These are phyloP conservation scores for Lissonota sp. DNA, from an alignment of 2,888 invertebrate species.

Conservation along the genomic window DNA sequence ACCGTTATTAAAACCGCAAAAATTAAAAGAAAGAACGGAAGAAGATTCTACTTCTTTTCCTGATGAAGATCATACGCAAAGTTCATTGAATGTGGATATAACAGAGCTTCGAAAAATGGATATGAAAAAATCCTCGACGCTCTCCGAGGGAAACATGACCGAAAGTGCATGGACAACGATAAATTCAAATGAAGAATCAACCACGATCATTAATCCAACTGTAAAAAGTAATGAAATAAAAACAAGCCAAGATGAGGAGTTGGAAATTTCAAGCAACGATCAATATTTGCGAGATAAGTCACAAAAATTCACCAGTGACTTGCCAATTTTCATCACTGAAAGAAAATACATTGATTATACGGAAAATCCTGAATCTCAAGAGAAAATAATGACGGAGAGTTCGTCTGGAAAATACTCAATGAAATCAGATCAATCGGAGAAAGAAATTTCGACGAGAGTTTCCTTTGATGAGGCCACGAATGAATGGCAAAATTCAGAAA, in stretches of 20 bases:
- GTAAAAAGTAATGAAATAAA: neutral
- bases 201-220: neutral
- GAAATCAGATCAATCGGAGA: neutral
- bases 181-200: neutral
- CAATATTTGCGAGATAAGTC: neutral
- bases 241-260: neutral
- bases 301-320: neutral
- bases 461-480: neutral
- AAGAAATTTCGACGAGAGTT: neutral
- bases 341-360: neutral
- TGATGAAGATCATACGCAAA: neutral
- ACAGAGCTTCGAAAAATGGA: neutral
- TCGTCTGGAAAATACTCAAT: neutral
- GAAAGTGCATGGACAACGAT: neutral
- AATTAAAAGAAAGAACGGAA: neutral
- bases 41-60: neutral
- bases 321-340: neutral
- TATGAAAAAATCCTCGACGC: neutral
- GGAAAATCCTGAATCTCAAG: neutral
- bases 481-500: neutral
- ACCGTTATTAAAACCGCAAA: neutral
- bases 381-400: neutral
- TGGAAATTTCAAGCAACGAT: neutral
- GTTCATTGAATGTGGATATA: neutral
- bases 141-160: neutral